Evolutionary conservation across 2,888 invertebrate species (phyloP), one percentile per base, ranked within the genome.

Genomic region (Horisme vitalbata): DNA sequence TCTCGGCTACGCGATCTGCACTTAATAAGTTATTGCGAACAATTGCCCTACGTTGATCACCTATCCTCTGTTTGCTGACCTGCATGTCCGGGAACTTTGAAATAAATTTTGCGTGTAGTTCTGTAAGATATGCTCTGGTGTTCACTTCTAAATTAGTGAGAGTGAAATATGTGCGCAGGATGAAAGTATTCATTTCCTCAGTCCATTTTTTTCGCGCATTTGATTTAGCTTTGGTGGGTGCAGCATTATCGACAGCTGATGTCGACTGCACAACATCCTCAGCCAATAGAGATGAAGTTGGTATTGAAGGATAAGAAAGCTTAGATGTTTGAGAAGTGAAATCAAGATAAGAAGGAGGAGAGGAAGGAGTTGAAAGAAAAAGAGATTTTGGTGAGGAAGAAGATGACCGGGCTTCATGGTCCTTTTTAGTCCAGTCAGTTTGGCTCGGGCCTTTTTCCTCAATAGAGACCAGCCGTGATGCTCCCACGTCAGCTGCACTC

Each of bases 121-220:
- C 38, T 8, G 23, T 28, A n/a, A 48, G n/a, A n/a, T 48, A 48
- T 15, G 15, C 3, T 5, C 15, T 15, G 5, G 15, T 45, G 3
- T 45, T 15, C 6, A 24, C 28, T 34, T 51, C 45, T 4, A 51
- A 1, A 7, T 18, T 21, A 1, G 50, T 51, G 0, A 49, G 1
- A n/a, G 26, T 32, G n/a, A 32, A 30, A 10, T 45, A 44, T 13
- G 49, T 35, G 11, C 49, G 48, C 37, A 45, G 20, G 41, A 50
- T 45, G 8, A 50, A 50, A 1, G 10, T 31, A 30, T 51, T 51
- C 41, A 51, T 43, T 14, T 51, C 48, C 13, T 30, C 21, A 4
- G 28, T 13, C 28, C 38, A 30, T 30, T 38, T 38, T 13, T 14
- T 21, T 2, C 38, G 38, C 14, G 24, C 23, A 24, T 23, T n/a